Evolutionary conservation across 1,140 invertebrate species (phyloP).

Genomic region (Drosophila tristis): DNA sequence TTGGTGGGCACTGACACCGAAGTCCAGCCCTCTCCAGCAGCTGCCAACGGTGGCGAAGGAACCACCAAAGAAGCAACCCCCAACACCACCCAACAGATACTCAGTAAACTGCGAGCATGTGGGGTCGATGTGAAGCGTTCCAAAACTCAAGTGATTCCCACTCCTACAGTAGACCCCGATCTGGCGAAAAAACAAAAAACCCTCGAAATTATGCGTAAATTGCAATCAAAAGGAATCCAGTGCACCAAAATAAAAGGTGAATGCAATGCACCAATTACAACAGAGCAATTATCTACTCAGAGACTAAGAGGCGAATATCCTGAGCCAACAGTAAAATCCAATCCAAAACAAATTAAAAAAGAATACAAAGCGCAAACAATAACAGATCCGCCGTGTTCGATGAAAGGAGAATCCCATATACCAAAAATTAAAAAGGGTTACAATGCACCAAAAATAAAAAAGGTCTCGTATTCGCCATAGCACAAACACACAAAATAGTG

Average conservation of each 20-base stretch:
- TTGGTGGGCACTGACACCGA: background rate
- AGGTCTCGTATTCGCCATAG: too few relatives aligned
- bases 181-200: constrained; percentile 43
- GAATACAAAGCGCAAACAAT: too few relatives aligned
- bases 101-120: constrained; percentile 69
- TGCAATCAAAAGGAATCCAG: constrained; percentile 73
- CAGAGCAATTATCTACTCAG: too few relatives aligned
- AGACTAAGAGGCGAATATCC: too few relatives aligned
- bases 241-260: constrained; percentile 64
- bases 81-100: constrained; percentile 50
- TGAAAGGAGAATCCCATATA: too few relatives aligned
- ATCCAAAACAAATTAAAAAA: too few relatives aligned
- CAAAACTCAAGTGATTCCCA: constrained; percentile 33
- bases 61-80: background rate
- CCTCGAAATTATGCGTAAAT: constrained; percentile 69
- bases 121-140: constrained; percentile 68
- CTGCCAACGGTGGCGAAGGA: background rate
- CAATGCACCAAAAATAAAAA: too few relatives aligned
- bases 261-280: background rate
- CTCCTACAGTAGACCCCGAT: background rate
- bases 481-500: too few relatives aligned
- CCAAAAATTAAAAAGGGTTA: too few relatives aligned
- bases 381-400: too few relatives aligned
- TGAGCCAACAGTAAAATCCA: too few relatives aligned
- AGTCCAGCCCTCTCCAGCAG: background rate